A percentile compares a stretch with the other conserved stretches of the same genome.
Evolutionary conservation across 2,888 invertebrate genomes (phyloP).

Genomic region (Palloptera scutellata): DNA sequence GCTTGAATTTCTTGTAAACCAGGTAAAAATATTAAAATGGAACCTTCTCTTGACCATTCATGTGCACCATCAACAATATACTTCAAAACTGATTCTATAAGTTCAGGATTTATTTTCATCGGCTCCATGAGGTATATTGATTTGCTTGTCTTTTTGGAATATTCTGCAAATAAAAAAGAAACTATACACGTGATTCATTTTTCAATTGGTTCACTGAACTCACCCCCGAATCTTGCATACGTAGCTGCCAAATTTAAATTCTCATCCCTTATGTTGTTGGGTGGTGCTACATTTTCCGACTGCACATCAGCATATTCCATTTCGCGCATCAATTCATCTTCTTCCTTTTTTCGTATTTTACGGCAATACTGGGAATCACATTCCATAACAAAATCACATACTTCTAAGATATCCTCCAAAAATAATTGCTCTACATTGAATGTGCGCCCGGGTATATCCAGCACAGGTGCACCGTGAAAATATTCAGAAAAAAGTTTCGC

Average conservation of each 20-base stretch:
- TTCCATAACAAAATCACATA: constrained; percentile 69
- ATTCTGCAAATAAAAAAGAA: constrained; percentile 57
- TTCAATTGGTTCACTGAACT: constrained; percentile 22
- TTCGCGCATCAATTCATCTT: constrained; percentile 70
- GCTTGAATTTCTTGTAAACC: constrained; percentile 81
- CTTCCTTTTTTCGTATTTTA: constrained; percentile 70
- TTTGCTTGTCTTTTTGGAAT: constrained; percentile 73
- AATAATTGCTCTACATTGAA: constrained; percentile 84
- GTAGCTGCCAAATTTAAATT: constrained; percentile 74
- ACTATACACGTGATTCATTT: neutral
- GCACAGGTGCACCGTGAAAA: constrained; percentile 78
- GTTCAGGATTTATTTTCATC: constrained; percentile 79
- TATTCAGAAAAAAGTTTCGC: constrained; percentile 84
- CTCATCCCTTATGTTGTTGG: constrained; percentile 75
- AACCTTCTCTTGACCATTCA: constrained; percentile 67
- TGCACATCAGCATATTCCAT: constrained; percentile 72
- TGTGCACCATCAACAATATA: constrained; percentile 78
- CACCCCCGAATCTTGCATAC: constrained; percentile 72
- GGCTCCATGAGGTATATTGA: constrained; percentile 79
- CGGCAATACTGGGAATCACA: constrained; percentile 69
- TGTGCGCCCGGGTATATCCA: constrained; percentile 84
- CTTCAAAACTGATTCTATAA: constrained; percentile 75
- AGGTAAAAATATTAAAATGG: constrained; percentile 82
- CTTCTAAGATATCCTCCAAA: constrained; percentile 82
- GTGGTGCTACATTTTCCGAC: constrained; percentile 67